Evolutionary conservation across 2,888 invertebrate genomes (phyloP).

Genomic region (Drepana falcataria): DNA sequence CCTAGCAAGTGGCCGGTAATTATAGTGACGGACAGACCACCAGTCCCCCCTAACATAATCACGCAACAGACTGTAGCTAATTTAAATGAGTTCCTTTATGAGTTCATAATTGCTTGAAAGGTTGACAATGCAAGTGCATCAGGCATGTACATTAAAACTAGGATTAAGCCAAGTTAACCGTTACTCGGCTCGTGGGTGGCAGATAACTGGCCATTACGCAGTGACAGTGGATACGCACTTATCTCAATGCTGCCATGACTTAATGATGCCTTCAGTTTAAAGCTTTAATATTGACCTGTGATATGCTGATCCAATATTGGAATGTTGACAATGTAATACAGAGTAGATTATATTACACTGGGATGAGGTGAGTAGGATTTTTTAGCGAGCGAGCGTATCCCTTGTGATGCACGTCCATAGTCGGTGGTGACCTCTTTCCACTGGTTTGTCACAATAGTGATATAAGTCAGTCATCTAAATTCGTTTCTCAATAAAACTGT

Average conservation of each 20-base stretch:
- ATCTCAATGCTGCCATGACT: conserved; percentile 1
- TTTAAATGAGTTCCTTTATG: background rate
- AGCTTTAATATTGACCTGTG: background rate
- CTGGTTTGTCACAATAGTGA: too few relatives aligned
- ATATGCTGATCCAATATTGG: background rate
- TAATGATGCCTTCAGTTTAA: conserved; percentile 1
- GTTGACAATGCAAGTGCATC: background rate
- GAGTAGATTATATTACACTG: background rate
- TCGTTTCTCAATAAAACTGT: too few relatives aligned
- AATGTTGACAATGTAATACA: background rate
- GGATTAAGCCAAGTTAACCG: background rate
- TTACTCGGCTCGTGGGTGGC: background rate
- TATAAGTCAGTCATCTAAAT: too few relatives aligned
- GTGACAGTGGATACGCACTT: background rate
- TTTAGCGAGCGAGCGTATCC: too few relatives aligned
- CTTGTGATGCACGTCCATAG: too few relatives aligned
- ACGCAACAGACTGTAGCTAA: background rate
- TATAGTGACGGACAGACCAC: background rate
- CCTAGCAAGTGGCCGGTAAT: background rate
- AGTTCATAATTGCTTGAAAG: background rate
- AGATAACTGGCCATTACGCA: background rate
- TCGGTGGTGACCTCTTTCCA: too few relatives aligned
- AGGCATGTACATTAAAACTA: background rate
- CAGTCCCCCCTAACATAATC: background rate
- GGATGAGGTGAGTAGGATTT: too few relatives aligned